Conservation (phyloP, 2,113 vertebrate genomes). For the Jaculus jaculus region DNA sequence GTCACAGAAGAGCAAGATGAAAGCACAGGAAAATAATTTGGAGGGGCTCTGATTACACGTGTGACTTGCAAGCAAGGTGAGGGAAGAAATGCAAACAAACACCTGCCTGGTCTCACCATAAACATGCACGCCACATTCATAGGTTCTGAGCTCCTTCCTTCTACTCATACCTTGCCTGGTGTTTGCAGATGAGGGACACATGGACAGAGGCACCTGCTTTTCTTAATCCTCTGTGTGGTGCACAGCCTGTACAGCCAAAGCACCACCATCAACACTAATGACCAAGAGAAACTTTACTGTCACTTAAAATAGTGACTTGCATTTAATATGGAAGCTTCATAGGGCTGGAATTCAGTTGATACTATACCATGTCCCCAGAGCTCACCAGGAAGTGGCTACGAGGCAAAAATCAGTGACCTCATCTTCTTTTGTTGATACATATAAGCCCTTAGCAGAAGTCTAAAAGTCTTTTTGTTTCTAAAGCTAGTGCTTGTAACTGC, state of each 20-base stretch:
- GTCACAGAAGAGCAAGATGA: conserved; percentile 50
- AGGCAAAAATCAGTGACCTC: background rate
- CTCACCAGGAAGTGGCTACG: background rate
- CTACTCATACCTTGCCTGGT: conserved; percentile 16
- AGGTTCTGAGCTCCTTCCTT: background rate
- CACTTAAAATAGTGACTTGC: background rate
- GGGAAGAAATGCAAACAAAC: conserved; percentile 49
- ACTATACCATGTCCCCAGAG: background rate
- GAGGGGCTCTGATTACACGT: conserved; percentile 35
- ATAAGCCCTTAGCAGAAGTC: background rate
- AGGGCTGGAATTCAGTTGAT: background rate
- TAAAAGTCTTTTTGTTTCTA: background rate
- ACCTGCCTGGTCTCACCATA: background rate
- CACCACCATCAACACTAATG: conserved; percentile 1
- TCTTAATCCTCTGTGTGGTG: conserved; percentile 19
- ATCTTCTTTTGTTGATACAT: background rate
- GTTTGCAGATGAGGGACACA: conserved; percentile 48
- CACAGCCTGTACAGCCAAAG: conserved; percentile 45
- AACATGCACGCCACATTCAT: background rate
- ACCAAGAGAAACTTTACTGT: conserved; percentile 54
- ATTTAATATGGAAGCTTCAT: conserved; percentile 7
- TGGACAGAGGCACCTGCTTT: conserved; percentile 16
- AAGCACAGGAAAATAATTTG: conserved; percentile 34
- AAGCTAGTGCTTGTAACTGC: background rate
- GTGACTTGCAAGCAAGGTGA: conserved; percentile 15